Evolutionary conservation across 2,888 invertebrate species (phyloP), one percentile per base, ranked within the genome.

Genomic region (Acronicta leporina): DNA sequence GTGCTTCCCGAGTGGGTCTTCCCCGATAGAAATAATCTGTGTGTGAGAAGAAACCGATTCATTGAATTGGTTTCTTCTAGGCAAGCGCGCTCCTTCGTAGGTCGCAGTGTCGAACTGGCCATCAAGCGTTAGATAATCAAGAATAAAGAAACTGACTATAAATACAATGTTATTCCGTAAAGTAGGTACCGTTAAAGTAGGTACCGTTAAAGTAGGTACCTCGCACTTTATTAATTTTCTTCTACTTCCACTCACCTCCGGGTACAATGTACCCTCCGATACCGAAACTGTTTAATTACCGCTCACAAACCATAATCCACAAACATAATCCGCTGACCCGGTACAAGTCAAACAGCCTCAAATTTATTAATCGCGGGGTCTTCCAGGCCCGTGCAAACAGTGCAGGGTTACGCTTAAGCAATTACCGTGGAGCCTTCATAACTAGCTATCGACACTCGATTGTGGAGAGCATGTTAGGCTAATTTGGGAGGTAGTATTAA

Each of bases 351-450:
- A 89, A 89, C 89, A 89, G 83, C 86, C 81, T 84, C 78, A 84
- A 87, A 87, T 88, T 89, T 89, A 90, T 90, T 87, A 89, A 88
- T 87, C 86, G 84, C 67, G 75, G 81, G 86, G 84, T 80, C 85
- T 82, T 81, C 73, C 78, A 73, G 86, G 73, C 84, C 84, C 77
- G 72, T 72, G 82, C 89, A 89, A 89, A 89, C 87, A 89, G 73
- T 71, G 63, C 76, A 76, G 81, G 86, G 85, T 84, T 82, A 73
- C 77, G 87, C 84, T 86, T 88, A 88, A 90, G 90, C 89, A 90
- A 90, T 90, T 88, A 90, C 86, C 88, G 86, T 82, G 84, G 82
- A 77, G 81, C 83, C 87, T 88, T 89, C 88, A 88, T 88, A 89
- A 88, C 86, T 85, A 77, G 78, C 79, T 69, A 68, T 80, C 79